Conservation (phyloP, 2,888 invertebrate species). For the Hermaeophaga mercurialis region DNA sequence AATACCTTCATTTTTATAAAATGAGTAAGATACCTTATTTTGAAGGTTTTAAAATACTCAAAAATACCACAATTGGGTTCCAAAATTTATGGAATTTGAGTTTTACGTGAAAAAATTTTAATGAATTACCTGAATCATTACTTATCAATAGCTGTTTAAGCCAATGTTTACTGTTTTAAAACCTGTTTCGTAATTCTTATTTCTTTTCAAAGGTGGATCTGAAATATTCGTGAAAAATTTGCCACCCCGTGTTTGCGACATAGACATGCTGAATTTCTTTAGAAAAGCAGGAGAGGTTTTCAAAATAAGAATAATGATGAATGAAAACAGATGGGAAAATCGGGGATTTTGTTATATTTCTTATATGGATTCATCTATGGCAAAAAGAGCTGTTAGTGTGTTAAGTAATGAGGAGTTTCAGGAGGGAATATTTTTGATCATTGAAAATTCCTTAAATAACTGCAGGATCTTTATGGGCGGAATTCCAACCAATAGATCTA, state of each 20-base stretch:
- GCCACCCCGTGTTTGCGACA: constrained; percentile 74
- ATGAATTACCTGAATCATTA: no score
- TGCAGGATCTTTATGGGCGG: constrained; percentile 49
- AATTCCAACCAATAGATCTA: constrained; percentile 60
- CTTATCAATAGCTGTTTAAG: no score
- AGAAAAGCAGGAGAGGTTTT: constrained; percentile 68
- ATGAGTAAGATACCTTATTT: no score
- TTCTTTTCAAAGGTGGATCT: no score
- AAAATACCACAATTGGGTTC: no score
- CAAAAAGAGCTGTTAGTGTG: constrained; percentile 55
- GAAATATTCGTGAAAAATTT: constrained; percentile 79
- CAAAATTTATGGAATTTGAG: no score
- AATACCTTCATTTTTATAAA: no score
- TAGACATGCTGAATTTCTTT: constrained; percentile 74
- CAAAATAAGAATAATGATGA: constrained; percentile 80
- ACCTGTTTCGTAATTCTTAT: no score
- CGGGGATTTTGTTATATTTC: constrained; percentile 66
- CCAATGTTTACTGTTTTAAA: no score
- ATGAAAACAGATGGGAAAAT: constrained; percentile 50
- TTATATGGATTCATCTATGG: constrained; percentile 62
- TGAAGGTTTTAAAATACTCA: no score
- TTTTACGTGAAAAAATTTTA: no score
- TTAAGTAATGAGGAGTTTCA: constrained; percentile 25
- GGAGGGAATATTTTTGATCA: constrained; percentile 60
- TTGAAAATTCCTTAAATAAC: constrained; percentile 43